phyloP scores from a whole-genome alignment of 2,113 vertebrate species.

The Tichodroma muraria region DNA sequence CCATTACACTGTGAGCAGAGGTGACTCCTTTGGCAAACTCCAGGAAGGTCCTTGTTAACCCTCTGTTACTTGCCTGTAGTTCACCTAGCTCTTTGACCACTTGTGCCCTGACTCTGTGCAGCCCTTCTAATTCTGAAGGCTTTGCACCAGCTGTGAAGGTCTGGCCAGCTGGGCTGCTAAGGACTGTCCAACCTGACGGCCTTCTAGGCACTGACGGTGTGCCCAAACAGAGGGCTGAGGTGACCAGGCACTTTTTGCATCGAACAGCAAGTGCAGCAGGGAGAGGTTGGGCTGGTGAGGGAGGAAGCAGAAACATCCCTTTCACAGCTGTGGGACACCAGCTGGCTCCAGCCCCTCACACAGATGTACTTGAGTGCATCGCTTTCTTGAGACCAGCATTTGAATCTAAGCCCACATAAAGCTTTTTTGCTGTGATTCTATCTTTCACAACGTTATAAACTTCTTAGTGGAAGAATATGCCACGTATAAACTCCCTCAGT shows the following conservation, averaged over 20 bases:
- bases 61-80: not conserved
- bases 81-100: not conserved
- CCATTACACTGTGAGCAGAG: not conserved
- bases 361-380: rapidly evolving
- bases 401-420: not conserved
- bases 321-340: not conserved
- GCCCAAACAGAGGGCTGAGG: not conserved
- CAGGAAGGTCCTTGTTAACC: not conserved
- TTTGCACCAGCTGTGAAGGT: not conserved
- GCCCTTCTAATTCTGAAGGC: not conserved
- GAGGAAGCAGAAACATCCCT: not conserved
- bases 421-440: not conserved
- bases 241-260: not conserved
- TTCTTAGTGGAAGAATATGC: not conserved
- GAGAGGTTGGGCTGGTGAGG: not conserved
- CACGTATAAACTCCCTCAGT: not conserved
- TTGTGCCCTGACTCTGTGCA: not conserved
- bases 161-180: not conserved
- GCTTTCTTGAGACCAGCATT: not conserved
- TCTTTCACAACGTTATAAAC: not conserved
- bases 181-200: not conserved
- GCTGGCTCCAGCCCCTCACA: not conserved
- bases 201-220: not conserved
- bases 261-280: rapidly evolving
- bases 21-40: not conserved